These are phyloP conservation scores for Caenorhabditis doughertyi DNA, from an alignment of 2,888 invertebrate species.

Conservation along the genomic window DNA sequence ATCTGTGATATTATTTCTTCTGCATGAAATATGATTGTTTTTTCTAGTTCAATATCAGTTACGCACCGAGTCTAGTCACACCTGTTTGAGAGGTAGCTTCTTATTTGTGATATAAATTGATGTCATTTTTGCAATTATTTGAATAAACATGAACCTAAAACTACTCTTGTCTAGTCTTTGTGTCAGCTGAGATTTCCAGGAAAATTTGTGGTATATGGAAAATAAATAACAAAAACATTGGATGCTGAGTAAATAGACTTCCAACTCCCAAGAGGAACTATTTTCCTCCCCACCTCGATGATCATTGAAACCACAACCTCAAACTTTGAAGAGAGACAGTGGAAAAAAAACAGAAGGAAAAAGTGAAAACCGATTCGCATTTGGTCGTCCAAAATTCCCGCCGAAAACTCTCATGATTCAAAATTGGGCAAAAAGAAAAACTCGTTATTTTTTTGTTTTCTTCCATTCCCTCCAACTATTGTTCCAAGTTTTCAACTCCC, in stretches of 20 bases:
- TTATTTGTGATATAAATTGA: conserved; percentile 17
- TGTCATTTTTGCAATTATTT: conserved; percentile 5
- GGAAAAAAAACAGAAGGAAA: neutral
- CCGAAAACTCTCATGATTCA: conserved; percentile 34
- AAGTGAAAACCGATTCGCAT: conserved; percentile 18
- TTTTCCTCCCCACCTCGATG: no score
- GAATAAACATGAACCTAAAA: neutral
- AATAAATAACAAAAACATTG: neutral
- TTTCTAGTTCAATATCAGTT: conserved; percentile 11
- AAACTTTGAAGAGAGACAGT: conserved; percentile 13
- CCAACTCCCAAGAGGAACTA: neutral
- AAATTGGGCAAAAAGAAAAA: conserved; percentile 29
- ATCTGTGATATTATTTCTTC: neutral
- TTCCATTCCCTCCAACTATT: conserved; percentile 7
- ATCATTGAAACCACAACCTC: conserved; percentile 38
- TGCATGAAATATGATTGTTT: neutral
- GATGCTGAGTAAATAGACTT: conserved; percentile 12
- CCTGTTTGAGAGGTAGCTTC: conserved; percentile 4
- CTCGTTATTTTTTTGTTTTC: conserved; percentile 45
- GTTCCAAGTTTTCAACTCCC: conserved; percentile 24
- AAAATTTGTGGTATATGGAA: neutral
- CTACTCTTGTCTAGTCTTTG: no score
- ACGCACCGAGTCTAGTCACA: conserved; percentile 5
- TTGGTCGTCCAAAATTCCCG: conserved; percentile 40
- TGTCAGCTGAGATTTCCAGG: neutral